Base-by-base conservation (phyloP, 2,797 vertebrate species). In the Lates japonicus region DNA sequence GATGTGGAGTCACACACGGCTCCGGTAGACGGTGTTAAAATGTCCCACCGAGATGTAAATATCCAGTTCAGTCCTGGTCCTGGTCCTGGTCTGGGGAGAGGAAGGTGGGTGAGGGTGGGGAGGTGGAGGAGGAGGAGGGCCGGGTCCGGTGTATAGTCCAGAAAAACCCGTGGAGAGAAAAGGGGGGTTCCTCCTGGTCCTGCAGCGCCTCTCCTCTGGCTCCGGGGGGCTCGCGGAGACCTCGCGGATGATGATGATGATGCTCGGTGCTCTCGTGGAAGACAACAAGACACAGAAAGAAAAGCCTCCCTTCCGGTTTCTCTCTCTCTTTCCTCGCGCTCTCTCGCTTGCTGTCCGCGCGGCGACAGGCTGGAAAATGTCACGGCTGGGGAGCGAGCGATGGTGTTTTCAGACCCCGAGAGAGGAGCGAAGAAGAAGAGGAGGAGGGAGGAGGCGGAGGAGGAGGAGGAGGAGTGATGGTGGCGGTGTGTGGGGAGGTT, bases 331-430 rank as follows among this genome's bases (percentile, higher is more conserved):
- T n/a, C n/a, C n/a, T 90, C 87, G 25, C 25, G 25, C 25, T 29
- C 90, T 78, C 87, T 84, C 54, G 86, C 90, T 89, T 80, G 90
- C 93, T 93, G 95, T 95, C 95, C 95, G 92, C 93, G 93, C 88
- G 85, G 93, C 91, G 90, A 91, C 88, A 76, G 76, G 90, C 91
- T 88, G 90, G 81, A 88, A 93, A 92, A 90, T 94, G 94, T 94
- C 94, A 94, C 82, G 67, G 88, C 80, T 79, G 91, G 54, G 2
- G 88, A 88, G 90, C 87, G 94, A 95, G 89, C 87, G 90, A 89
- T 90, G 93, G 86, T 85, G 92, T 93, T 92, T 94, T 94, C 90
- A 85, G 86, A 68, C 78, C 83, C 79, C 25, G 25, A 29, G 17
- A 72, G 81, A 84, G 76, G 74, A 79, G 86, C 72, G 63, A 11